Percentiles rank a stretch among this genome's conserved stretches.
phyloP scores from a whole-genome alignment of 2,797 vertebrate species.

The Sebastes diploproa region DNA sequence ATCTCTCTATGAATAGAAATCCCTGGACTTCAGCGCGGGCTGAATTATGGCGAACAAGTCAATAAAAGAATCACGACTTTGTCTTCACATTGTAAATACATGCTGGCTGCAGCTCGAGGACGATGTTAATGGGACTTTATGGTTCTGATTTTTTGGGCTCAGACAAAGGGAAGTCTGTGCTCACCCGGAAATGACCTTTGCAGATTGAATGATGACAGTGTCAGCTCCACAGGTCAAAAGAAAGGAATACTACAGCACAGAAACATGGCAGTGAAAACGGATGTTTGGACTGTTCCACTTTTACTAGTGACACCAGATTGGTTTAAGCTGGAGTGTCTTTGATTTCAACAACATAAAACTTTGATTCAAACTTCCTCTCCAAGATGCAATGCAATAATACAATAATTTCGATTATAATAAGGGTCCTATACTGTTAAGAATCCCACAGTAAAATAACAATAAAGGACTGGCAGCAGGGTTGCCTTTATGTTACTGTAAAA shows the following conservation, averaged over 20 bases:
- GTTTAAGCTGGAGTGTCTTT: background rate
- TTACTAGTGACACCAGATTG: conserved; percentile 1
- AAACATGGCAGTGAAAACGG: conserved; percentile 59
- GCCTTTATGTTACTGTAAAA: no score
- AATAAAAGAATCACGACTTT: conserved; percentile 49
- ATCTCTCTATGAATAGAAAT: conserved; percentile 68
- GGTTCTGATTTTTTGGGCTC: conserved; percentile 50
- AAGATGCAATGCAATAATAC: background rate
- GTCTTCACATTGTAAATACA: conserved; percentile 63
- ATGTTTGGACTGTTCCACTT: conserved; percentile 60
- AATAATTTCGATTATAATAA: background rate
- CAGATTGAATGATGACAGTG: conserved; percentile 68
- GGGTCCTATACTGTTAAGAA: background rate
- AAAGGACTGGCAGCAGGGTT: no score
- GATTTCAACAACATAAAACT: background rate
- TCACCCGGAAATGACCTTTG: conserved; percentile 77
- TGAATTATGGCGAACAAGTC: conserved; percentile 54
- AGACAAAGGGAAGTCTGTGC: conserved; percentile 70
- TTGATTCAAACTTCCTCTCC: background rate
- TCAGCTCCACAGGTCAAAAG: conserved; percentile 67
- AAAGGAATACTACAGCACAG: conserved; percentile 56
- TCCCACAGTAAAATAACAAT: no score
- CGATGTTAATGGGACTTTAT: conserved; percentile 37
- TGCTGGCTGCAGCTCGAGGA: background rate
- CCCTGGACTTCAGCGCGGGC: conserved; percentile 34